Evolutionary conservation across 2,113 vertebrate species (phyloP).

Genomic region (Myiopsitta monachus): DNA sequence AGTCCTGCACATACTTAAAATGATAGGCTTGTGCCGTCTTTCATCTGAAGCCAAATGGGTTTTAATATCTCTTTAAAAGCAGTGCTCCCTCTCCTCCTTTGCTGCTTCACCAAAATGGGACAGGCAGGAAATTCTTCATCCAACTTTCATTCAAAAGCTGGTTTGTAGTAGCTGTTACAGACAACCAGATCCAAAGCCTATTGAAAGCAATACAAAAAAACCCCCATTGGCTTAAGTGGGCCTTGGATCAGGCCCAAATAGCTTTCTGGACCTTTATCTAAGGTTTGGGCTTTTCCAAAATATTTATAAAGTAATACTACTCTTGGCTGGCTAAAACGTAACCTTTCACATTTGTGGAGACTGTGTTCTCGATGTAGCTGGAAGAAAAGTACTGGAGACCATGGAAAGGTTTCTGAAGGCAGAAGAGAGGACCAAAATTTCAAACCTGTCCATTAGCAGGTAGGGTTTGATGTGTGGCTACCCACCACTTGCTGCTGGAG

Average conservation of each 20-base stretch:
- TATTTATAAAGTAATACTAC: not conserved
- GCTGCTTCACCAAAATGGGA: conserved; percentile 19
- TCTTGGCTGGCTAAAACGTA: not conserved
- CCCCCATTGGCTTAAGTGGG: not conserved
- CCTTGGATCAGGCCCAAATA: not conserved
- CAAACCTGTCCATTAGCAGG: not conserved
- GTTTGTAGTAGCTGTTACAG: not conserved
- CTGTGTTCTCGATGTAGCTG: not conserved
- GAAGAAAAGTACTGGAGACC: not conserved
- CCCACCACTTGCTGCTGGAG: not conserved
- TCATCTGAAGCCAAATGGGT: conserved; percentile 64
- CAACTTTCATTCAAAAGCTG: conserved; percentile 32
- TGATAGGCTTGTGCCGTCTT: not conserved
- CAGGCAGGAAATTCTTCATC: conserved; percentile 60
- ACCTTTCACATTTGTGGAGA: conserved; percentile 10
- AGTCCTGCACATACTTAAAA: conserved; percentile 19
- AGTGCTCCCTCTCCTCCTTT: not conserved
- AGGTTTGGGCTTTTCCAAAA: not conserved
- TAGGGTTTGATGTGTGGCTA: not conserved
- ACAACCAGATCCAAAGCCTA: not conserved
- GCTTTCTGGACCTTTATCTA: not conserved
- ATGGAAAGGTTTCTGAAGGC: not conserved
- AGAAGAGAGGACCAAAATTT: not conserved
- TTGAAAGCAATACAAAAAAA: not conserved
- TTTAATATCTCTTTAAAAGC: conserved; percentile 43